Evolutionary conservation across 2,797 vertebrate genomes (phyloP).

Genomic region (Chromis chromis): DNA sequence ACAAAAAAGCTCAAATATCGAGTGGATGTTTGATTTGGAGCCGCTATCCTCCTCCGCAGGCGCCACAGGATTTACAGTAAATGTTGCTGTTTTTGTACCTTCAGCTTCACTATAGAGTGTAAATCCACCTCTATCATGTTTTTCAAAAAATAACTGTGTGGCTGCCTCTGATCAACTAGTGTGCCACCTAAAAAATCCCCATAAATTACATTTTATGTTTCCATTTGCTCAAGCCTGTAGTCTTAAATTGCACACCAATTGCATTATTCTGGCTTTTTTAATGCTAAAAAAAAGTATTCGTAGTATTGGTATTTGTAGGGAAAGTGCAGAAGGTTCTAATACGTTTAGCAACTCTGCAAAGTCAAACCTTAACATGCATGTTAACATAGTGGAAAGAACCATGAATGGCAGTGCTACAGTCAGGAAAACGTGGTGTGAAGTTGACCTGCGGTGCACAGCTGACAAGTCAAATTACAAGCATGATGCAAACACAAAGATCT

Average conservation of each 20-base stretch:
- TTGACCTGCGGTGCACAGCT: conserved; percentile 37
- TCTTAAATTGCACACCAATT: not conserved
- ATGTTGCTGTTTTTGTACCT: conserved; percentile 8
- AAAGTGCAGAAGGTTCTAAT: not conserved
- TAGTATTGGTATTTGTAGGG: too few species aligned
- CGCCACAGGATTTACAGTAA: conserved; percentile 18
- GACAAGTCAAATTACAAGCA: conserved; percentile 52
- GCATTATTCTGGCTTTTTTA: not conserved
- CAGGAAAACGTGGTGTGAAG: conserved; percentile 21
- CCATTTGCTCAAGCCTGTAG: not conserved
- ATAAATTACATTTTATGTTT: not conserved
- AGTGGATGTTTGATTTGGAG: conserved; percentile 48
- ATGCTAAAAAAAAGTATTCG: not conserved
- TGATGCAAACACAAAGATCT: conserved; percentile 38
- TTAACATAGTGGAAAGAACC: not conserved
- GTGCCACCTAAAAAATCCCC: not conserved
- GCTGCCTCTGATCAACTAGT: not conserved
- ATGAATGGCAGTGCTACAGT: not conserved
- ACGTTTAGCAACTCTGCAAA: too few species aligned
- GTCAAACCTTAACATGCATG: not conserved
- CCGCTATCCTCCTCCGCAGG: conserved; percentile 9
- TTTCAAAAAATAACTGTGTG: not conserved
- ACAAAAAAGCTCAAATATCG: conserved; percentile 39
- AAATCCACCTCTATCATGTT: not conserved
- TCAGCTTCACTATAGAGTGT: not conserved